Evolutionary conservation across 2,888 invertebrate species (phyloP).

Genomic region (Euplexia lucipara): DNA sequence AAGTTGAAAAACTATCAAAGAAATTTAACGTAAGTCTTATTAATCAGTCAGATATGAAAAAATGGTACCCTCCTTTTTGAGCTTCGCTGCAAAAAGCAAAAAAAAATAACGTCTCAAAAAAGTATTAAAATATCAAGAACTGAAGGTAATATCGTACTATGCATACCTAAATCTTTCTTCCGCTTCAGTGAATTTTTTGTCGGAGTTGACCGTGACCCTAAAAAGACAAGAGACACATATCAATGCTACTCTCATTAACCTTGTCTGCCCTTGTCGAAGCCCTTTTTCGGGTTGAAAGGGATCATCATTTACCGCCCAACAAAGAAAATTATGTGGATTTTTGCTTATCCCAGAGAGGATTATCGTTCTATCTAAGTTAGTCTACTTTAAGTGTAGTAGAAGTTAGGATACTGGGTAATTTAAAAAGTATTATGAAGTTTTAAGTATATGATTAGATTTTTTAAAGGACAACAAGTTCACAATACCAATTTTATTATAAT

Average conservation of each 20-base stretch:
- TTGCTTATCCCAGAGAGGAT: conserved; percentile 7
- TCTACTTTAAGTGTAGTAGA: conserved; percentile 13
- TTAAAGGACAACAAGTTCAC: too few relatives aligned
- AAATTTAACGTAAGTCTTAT: too few relatives aligned
- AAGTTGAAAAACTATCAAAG: too few relatives aligned
- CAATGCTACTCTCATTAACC: conserved; percentile 46
- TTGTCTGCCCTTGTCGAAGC: conserved; percentile 47
- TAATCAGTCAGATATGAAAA: too few relatives aligned
- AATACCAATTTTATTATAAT: too few relatives aligned
- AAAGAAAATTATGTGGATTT: conserved; percentile 32
- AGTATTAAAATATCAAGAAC: too few relatives aligned
- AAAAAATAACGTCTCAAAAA: too few relatives aligned
- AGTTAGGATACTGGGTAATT: not conserved
- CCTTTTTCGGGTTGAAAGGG: conserved; percentile 37
- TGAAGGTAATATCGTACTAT: not conserved
- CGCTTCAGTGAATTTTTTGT: conserved; percentile 23
- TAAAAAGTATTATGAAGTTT: conserved; percentile 8
- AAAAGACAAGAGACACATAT: conserved; percentile 15
- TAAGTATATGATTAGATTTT: not conserved
- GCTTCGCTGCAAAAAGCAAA: too few relatives aligned
- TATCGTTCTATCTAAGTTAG: conserved; percentile 16
- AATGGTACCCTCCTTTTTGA: too few relatives aligned
- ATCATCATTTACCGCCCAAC: conserved; percentile 5
- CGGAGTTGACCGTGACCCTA: conserved; percentile 15
- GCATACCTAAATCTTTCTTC: conserved; percentile 22